phyloP scores from a whole-genome alignment of 1,140 invertebrate genomes.

The Aphelinus atriplicis region DNA sequence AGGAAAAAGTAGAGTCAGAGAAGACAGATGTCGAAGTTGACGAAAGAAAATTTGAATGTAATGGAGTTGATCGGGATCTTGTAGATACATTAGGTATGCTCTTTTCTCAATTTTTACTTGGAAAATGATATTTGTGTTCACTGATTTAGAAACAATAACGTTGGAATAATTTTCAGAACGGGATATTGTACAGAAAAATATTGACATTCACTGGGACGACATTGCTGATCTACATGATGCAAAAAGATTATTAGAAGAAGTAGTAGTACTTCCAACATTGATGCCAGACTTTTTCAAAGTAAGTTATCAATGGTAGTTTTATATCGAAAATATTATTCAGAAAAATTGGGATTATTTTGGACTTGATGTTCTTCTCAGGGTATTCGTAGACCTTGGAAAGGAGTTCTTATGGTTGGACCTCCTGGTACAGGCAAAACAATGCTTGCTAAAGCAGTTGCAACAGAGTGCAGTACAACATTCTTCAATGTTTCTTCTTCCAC shows the following conservation, averaged over 20 bases:
- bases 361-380: constrained; percentile 69
- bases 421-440: constrained; percentile 99
- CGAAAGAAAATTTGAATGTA: constrained; percentile 91
- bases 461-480: constrained; percentile 99
- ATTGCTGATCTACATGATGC: constrained; percentile 97
- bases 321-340: not conserved
- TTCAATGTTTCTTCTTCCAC: constrained; percentile 99
- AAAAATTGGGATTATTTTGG: too few species aligned
- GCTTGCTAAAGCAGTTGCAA: constrained; percentile 98
- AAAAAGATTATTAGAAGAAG: constrained; percentile 95
- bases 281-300: constrained; percentile 99
- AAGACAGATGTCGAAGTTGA: constrained; percentile 78
- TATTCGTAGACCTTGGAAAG: constrained; percentile 92
- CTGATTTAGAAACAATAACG: not conserved
- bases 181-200: constrained; percentile 98
- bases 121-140: constrained; percentile 23
- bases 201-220: constrained; percentile 96
- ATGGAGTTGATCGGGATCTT: constrained; percentile 89
- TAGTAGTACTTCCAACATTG: constrained; percentile 96
- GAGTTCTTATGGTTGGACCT: constrained; percentile 96
- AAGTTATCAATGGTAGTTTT: constrained; percentile 27
- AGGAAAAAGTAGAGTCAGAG: constrained; percentile 73
- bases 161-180: constrained; percentile 74
- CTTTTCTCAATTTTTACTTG: constrained; percentile 31
- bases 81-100: constrained; percentile 87